Evolutionary conservation across 53 echinoderm and acorn worm genomes (phyloP), one percentile per base, ranked within the genome.

Genomic region (Henricia sp.): DNA sequence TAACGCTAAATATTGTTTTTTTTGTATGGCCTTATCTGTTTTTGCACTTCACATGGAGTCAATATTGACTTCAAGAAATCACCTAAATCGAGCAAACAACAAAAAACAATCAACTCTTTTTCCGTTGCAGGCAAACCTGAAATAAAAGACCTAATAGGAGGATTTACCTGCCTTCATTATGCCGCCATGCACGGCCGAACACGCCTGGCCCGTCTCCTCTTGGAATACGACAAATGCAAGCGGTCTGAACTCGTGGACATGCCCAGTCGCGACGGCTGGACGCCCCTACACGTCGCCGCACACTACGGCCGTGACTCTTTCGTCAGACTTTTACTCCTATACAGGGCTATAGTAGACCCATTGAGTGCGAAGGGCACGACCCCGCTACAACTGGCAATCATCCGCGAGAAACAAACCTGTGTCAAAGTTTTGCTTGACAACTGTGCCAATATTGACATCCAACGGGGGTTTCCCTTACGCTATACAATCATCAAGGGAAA

Each of bases 161-260:
- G 91, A 2, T 94, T 91, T 57, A 91, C 91, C 4, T 88, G 88
- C 50, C 69, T 91, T 24, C 94, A 94, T 51, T 94, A 94, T 52
- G 94, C 94, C 8, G 94, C 94, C 25, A 94, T 94, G 94, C 94
- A 94, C 33, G 94, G 94, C 36, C 76, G 94, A 26, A 94, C 94
- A 25, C 91, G 94, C 27, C 90, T 94, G 0, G 94, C 94, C 28
- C 88, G 90, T 24, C 74, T 94, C 3, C 91, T 94, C 25, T 51
- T 94, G 28, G 91, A 91, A 12, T 91, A 91, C 80, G 86, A 91
- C 91, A 67, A 67, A 48, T 77, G 68, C 80, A 70, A 27, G 23
- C 74, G 76, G 35, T 71, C 39, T 3, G 88, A 91, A 38, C 70
- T 94, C 16, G 91, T 94, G 17, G 86, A 94, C 66, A 85, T 72